These are phyloP conservation scores for Porites cylindrica DNA, from an alignment of 92 coral and sea anemone genomes.

Conservation along the genomic window DNA sequence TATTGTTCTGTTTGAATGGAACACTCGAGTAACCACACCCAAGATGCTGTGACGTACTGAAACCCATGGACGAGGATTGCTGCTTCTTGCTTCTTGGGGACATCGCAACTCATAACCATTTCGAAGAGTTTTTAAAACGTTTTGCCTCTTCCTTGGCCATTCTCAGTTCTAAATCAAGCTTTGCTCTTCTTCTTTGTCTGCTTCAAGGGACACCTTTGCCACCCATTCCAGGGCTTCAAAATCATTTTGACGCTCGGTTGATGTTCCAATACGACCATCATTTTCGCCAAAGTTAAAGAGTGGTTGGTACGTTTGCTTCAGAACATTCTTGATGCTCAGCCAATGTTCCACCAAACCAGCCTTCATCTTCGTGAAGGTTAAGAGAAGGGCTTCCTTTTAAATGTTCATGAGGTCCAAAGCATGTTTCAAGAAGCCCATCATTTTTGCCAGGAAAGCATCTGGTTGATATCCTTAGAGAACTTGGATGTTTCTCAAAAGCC, in stretches of 20 bases:
- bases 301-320: conserved; percentile 18
- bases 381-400: conserved; percentile 8
- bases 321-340: conserved; percentile 28
- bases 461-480: conserved; percentile 18
- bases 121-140: conserved; percentile 13
- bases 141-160: conserved; percentile 43
- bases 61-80: conserved; percentile 35
- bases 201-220: conserved; percentile 35
- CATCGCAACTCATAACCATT: conserved; percentile 31
- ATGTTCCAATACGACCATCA: conserved; percentile 61
- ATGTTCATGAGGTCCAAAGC: conserved; percentile 29
- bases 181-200: conserved; percentile 42
- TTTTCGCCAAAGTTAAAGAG: conserved; percentile 1
- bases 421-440: conserved; percentile 53
- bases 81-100: conserved; percentile 50
- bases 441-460: background rate
- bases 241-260: conserved; percentile 43
- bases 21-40: conserved; percentile 51
- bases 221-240: conserved; percentile 46
- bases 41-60: conserved; percentile 51
- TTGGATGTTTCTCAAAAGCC: conserved; percentile 4
- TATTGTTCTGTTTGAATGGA: conserved; percentile 27
- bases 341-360: background rate
- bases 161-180: background rate
- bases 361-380: too few relatives aligned